Base-by-base conservation (phyloP, 2,888 invertebrate species). In the Cotesia congregata region DNA sequence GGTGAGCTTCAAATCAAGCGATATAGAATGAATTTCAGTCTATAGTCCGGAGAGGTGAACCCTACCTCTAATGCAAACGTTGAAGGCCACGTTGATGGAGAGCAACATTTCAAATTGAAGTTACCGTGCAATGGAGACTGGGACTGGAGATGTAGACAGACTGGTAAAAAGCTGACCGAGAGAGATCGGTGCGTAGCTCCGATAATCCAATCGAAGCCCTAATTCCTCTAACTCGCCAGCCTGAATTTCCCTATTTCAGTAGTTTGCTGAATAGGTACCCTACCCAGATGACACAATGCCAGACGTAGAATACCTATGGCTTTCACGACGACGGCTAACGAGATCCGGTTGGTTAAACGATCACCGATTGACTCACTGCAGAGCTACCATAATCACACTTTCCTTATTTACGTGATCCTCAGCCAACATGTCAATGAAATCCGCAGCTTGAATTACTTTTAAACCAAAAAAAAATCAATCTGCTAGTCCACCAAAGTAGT, bases 161-260 rank as follows among this genome's bases (percentile, higher is more conserved):
- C 50, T 50, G 50, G 12, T 50, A 50, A 50, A 50, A 50, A 50
- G 50, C 50, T 50, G 50, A 50, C 50, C 3, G 50, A 76, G 78
- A 75, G 74, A 68, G 74, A 38, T 72, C 75, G 67, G 67, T 70
- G 80, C 83, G 83, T 82, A 79, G 81, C 82, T 84, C 84, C 80
- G 88, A 88, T 89, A 89, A 89, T 89, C 88, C 87, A 89, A 89
- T 89, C 87, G 87, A 86, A 88, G 86, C 85, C 86, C 89, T 88
- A 88, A 89, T 89, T 89, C 50, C 50, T 50, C 88, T 86, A 86
- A 88, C 86, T 86, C 88, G 84, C 85, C 85, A 85, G 85, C 84
- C 86, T 85, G 86, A 87, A 88, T 88, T 89, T 89, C 88, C 85
- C 86, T 3, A 30, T 30, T 30, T 30, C 30, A 85, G 84, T 85